phyloP scores from a whole-genome alignment of 2,888 invertebrate genomes.

The Atethmia centrago region DNA sequence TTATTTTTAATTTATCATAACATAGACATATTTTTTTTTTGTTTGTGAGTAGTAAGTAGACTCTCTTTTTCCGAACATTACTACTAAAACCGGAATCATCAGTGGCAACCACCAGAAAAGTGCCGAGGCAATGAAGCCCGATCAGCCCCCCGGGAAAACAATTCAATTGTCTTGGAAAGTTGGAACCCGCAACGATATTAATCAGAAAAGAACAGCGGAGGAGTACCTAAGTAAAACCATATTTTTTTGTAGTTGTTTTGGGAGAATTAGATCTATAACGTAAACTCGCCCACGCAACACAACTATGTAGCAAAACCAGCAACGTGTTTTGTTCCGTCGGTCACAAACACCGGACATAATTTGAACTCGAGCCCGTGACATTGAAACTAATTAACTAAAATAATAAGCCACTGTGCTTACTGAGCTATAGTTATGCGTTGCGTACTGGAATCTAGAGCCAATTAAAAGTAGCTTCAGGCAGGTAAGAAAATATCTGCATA shows the following conservation, averaged over 20 bases:
- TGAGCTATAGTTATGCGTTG: background rate
- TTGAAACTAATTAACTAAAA: background rate
- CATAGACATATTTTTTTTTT: no score
- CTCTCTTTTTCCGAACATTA: background rate
- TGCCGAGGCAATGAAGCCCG: background rate
- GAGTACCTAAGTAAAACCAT: background rate
- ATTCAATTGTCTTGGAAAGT: background rate
- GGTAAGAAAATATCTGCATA: no score
- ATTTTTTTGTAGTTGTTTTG: background rate
- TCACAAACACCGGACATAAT: conserved; percentile 12
- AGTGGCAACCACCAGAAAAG: background rate
- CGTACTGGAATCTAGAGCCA: background rate
- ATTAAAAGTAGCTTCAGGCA: background rate
- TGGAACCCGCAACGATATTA: background rate
- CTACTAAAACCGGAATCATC: background rate
- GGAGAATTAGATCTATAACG: background rate
- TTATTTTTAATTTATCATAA: background rate
- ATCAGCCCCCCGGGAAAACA: background rate
- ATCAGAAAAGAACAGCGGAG: no score
- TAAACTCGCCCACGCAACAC: conserved; percentile 2
- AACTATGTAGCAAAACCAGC: background rate
- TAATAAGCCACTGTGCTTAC: background rate
- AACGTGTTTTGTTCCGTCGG: background rate
- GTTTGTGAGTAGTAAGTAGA: no score
- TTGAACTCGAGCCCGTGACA: conserved; percentile 14